Conservation (phyloP, 2,888 invertebrate genomes). For the Torymus tubicola region DNA sequence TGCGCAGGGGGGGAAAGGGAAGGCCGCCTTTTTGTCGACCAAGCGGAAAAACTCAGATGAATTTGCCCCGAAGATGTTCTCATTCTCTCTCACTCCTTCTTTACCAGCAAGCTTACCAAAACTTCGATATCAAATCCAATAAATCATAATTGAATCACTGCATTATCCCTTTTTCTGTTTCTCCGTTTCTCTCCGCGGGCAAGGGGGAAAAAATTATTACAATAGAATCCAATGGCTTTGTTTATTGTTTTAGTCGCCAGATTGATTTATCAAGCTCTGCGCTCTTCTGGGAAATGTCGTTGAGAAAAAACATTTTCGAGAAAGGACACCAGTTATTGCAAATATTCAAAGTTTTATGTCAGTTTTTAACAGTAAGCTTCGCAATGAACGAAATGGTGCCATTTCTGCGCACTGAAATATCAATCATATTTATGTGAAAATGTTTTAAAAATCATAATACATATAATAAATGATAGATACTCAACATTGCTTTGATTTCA, state of each 20-base stretch:
- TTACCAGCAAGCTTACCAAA: not conserved
- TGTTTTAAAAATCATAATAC: no score
- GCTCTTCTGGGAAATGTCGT: not conserved
- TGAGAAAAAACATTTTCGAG: not conserved
- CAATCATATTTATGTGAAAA: no score
- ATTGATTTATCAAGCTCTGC: no score
- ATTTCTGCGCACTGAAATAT: no score
- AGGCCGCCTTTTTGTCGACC: slow-evolving; percentile 26
- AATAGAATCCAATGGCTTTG: slow-evolving; percentile 18
- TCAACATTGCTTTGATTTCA: no score
- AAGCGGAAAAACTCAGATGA: slow-evolving; percentile 41
- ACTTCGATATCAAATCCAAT: slow-evolving; percentile 23
- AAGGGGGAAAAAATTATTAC: slow-evolving; percentile 21
- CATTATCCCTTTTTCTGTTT: slow-evolving; percentile 22
- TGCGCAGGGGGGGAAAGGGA: not conserved
- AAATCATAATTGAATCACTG: slow-evolving; percentile 46
- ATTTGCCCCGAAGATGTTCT: slow-evolving; percentile 7
- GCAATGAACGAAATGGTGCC: no score
- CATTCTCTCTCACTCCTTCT: not conserved
- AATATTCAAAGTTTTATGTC: no score
- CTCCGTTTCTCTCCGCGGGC: not conserved
- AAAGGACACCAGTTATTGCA: no score
- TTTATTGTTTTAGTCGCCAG: slow-evolving; percentile 10
- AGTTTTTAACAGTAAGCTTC: no score
- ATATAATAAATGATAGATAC: no score